Conservation (phyloP, 1,140 invertebrate genomes). For the Lepidurus packardi region DNA sequence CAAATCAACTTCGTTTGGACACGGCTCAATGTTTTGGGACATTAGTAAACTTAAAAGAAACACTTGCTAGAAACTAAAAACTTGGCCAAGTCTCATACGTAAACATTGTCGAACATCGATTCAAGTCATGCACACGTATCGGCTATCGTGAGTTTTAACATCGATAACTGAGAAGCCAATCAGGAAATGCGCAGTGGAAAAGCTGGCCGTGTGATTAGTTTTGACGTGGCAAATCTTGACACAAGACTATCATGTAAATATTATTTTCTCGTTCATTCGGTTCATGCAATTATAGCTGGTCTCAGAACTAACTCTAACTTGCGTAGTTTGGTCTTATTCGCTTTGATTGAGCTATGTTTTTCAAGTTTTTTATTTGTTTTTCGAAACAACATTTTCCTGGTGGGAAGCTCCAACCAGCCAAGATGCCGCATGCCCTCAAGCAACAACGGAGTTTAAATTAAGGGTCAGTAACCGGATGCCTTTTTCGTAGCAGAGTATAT, state of each 20-base stretch:
- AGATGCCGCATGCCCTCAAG: neutral
- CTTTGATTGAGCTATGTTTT: too few species aligned
- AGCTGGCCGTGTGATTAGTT: neutral
- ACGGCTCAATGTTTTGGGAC: neutral
- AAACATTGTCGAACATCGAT: neutral
- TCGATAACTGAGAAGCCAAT: neutral
- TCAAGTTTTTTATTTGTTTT: neutral
- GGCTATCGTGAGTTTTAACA: neutral
- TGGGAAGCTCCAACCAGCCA: neutral
- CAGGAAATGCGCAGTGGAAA: conserved; percentile 1
- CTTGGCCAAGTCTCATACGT: neutral
- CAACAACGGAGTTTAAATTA: conserved; percentile 15
- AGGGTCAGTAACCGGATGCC: conserved; percentile 11
- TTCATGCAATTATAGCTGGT: neutral
- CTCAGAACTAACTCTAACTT: neutral
- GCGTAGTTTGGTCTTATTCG: too few species aligned
- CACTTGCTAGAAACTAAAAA: neutral
- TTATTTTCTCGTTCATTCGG: neutral
- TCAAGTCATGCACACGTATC: neutral
- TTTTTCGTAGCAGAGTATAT: neutral
- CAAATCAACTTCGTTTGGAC: neutral
- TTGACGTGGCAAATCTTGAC: conserved; percentile 5
- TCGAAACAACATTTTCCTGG: neutral
- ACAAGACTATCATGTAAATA: neutral
- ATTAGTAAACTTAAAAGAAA: neutral